Percentiles rank a stretch among this genome's conserved stretches.
phyloP scores from a whole-genome alignment of 2,888 invertebrate species.

The Scotopteryx bipunctaria region DNA sequence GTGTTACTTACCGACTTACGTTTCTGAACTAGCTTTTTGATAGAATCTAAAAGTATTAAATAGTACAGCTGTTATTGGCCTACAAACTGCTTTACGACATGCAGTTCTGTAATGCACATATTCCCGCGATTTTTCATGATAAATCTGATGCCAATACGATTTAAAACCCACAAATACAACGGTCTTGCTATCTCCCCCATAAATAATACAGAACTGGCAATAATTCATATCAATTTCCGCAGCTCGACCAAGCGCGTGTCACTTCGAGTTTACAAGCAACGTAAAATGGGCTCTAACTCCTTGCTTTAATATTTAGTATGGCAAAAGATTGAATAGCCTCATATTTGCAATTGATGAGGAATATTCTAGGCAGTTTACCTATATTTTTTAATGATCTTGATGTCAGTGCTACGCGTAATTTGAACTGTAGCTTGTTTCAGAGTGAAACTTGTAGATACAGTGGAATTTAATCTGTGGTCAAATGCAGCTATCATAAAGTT shows the following conservation, averaged over 20 bases:
- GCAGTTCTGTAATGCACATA: background rate
- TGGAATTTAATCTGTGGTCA: background rate
- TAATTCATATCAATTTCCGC: conserved; percentile 18
- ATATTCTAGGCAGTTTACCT: too few species aligned
- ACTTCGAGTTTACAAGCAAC: background rate
- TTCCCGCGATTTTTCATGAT: conserved; percentile 1
- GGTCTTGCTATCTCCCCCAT: conserved; percentile 2
- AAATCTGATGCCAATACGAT: background rate
- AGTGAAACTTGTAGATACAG: background rate
- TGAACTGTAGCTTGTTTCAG: too few species aligned
- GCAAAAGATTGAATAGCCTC: background rate
- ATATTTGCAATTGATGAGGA: background rate
- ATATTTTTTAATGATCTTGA: background rate
- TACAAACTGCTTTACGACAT: conserved; percentile 1
- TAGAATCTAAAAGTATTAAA: background rate
- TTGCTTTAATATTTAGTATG: background rate
- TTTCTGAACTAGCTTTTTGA: background rate
- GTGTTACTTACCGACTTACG: too few species aligned
- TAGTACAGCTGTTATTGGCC: too few species aligned
- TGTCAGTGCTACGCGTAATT: background rate
- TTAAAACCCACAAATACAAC: conserved; percentile 6
- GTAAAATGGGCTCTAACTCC: background rate
- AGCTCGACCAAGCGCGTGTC: conserved; percentile 3
- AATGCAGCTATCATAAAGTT: conserved; percentile 21
- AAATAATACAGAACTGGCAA: conserved; percentile 17